Evolutionary conservation across 1,140 invertebrate genomes (phyloP), one percentile per base, ranked within the genome.

Genomic region (Tetramorium simillimum): DNA sequence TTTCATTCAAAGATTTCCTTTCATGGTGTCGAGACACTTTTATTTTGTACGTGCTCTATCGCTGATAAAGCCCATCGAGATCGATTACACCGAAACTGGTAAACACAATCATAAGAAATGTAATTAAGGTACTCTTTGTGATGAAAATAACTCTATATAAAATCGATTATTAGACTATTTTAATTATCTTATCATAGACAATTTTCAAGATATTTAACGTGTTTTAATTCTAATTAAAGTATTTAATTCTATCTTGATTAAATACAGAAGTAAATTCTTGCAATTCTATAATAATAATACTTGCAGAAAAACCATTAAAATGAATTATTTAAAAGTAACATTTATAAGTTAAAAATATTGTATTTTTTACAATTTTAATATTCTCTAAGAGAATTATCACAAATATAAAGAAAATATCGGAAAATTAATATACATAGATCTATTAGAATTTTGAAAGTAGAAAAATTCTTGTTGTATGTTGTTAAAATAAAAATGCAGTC

Each of bases 1-100:
- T 58, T 86, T 86, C 85, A 65, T 86, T 81, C 28, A 51, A 56
- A 86, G 43, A 81, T 86, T 67, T 86, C 21, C 40, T 81, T 60
- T 81, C 60, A 51, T 67, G 28, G 7, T 46, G 5, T 43, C 24
- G 40, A 46, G 14, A 73, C 43, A 37, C 18, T 72, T 73, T 37
- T 84, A 62, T 75, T 75, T 60, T 37, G 43, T 49, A 9, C 53
- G 69, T 73, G 28, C 24, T 60, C n/a, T 75, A 84, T 84, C 69
- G 18, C 14, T 28, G n/a, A 24, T 75, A 21, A 73, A 70, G n/a
- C 18, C 10, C 9, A 58, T 82, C 24, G 21, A 82, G 21, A 49
- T 43, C 33, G 33, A 33, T 33, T 33, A 33, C 33, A 33, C 7
- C 10, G 24, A 60, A 33, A 73, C n/a, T 6, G 4, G 14, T 46